Percentiles rank a stretch among this genome's conserved stretches.
These are phyloP conservation scores for Rhombomys opimus DNA, from an alignment of 2,113 vertebrate genomes.

Conservation along the genomic window DNA sequence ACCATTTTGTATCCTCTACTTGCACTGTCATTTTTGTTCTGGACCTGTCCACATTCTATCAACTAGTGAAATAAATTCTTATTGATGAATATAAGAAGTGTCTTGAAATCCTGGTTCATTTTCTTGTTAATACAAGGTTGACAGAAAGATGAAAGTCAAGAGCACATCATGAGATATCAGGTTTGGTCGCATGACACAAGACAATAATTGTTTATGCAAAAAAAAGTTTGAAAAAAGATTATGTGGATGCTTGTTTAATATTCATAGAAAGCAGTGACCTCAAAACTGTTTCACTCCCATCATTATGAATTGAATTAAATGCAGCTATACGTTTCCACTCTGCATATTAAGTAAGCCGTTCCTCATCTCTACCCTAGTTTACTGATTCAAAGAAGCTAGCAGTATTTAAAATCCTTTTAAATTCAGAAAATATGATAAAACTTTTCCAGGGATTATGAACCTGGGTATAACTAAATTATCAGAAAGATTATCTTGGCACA, in stretches of 20 bases:
- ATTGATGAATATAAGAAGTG: background rate
- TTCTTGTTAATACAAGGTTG: background rate
- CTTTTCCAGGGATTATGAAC: background rate
- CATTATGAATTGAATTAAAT: background rate
- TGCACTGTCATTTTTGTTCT: background rate
- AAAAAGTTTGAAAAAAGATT: background rate
- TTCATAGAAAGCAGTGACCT: constrained; percentile 5
- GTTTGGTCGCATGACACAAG: background rate
- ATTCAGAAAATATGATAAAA: constrained; percentile 38
- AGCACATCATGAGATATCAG: background rate
- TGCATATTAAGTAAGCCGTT: background rate
- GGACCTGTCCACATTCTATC: background rate
- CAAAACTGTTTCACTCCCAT: background rate
- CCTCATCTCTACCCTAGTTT: background rate
- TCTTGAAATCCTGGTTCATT: background rate
- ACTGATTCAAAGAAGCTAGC: background rate
- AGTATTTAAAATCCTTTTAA: constrained; percentile 29
- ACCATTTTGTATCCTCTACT: background rate
- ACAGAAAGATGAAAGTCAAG: background rate
- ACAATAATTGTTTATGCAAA: background rate
- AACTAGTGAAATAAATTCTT: background rate
- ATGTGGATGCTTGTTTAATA: background rate
- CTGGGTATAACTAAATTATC: constrained; percentile 21
- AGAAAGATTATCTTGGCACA: background rate
- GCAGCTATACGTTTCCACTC: background rate